Evolutionary conservation across 2,113 vertebrate species (phyloP).

Genomic region (Ciconia maguari): DNA sequence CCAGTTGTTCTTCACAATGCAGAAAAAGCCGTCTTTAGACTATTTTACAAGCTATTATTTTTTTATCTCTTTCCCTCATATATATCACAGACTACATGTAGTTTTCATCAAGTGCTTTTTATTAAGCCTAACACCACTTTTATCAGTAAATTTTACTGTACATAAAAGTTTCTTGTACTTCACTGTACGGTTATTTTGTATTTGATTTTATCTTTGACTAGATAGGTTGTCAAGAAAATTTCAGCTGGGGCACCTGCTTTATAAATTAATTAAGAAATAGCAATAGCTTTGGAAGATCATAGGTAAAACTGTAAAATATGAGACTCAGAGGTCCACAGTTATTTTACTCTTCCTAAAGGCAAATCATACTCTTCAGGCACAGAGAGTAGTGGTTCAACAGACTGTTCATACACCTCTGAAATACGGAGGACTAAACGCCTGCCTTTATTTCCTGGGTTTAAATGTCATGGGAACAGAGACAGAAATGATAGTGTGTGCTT

Average conservation of each 20-base stretch:
- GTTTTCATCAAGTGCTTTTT: background rate
- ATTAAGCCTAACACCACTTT: background rate
- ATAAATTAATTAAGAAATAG: constrained; percentile 2
- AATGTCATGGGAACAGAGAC: background rate
- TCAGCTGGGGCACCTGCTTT: background rate
- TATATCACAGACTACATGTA: background rate
- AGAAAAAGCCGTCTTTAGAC: background rate
- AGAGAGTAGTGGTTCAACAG: background rate
- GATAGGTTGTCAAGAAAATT: background rate
- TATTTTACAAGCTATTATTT: background rate
- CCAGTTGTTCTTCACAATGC: background rate
- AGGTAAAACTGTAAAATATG: background rate
- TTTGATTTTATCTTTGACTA: background rate
- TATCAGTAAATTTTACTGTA: background rate
- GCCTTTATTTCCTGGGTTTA: constrained; percentile 25
- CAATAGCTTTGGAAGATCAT: background rate
- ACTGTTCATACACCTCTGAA: background rate
- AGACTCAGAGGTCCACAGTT: background rate
- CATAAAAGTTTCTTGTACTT: background rate
- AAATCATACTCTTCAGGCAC: background rate
- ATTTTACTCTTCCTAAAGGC: background rate
- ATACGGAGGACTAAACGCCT: background rate
- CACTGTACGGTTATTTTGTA: background rate
- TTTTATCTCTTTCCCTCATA: background rate
- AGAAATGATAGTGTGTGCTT: background rate